phyloP scores from a whole-genome alignment of 2,113 vertebrate species.

The Leucopsar rothschildi region DNA sequence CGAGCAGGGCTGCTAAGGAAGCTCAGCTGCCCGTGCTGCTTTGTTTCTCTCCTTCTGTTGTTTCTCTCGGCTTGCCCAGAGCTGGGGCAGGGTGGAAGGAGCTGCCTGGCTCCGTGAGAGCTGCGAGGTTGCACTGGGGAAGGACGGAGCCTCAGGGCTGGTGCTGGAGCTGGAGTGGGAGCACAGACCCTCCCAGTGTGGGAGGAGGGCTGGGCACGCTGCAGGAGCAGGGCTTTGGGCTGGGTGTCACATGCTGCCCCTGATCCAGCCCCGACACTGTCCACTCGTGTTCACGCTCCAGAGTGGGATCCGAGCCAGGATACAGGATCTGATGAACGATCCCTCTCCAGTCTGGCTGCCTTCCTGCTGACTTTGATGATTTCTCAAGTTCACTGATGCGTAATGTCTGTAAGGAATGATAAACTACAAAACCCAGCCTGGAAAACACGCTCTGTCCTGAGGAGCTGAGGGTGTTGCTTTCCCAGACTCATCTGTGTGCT shows the following conservation, averaged over 20 bases:
- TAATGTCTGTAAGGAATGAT: not conserved
- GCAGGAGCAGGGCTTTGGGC: not conserved
- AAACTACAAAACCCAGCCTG: not conserved
- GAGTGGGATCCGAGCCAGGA: fast-evolving
- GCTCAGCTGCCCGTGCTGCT: conserved; percentile 41
- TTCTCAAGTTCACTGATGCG: not conserved
- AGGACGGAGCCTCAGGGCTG: not conserved
- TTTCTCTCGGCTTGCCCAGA: conserved; percentile 6
- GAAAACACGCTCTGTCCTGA: fast-evolving
- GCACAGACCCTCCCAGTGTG: fast-evolving
- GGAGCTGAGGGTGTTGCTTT: not conserved
- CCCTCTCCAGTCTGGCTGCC: not conserved
- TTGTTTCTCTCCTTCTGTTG: conserved; percentile 27
- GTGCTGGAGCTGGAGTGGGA: not conserved
- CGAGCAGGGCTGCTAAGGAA: not conserved
- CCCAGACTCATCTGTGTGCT: fast-evolving
- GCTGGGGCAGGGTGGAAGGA: not conserved
- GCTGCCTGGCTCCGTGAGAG: not conserved
- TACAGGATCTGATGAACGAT: fast-evolving
- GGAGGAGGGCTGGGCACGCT: fast-evolving
- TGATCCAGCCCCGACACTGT: not conserved
- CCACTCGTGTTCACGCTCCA: not conserved
- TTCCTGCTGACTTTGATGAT: not conserved
- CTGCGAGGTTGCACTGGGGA: not conserved
- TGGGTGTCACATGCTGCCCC: not conserved